These are phyloP conservation scores for Lasioglossum lativentre DNA, from an alignment of 2,888 invertebrate genomes.

Conservation along the genomic window DNA sequence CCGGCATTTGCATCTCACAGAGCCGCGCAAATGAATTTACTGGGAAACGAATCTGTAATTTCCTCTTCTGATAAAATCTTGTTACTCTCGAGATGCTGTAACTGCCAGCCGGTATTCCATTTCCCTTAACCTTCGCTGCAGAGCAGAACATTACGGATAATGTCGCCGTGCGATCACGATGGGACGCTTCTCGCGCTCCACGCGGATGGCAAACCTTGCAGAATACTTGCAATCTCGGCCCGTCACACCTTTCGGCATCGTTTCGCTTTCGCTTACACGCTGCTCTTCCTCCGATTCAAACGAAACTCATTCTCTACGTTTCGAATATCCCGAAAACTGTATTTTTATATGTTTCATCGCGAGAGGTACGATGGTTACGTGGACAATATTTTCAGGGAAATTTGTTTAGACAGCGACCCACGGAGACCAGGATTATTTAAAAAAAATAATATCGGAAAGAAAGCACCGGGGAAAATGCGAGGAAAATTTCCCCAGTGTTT, in stretches of 20 bases:
- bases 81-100: constrained; percentile 17
- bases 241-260: neutral
- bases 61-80: constrained; percentile 16
- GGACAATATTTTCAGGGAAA: neutral
- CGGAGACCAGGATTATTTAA: neutral
- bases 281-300: neutral
- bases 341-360: neutral
- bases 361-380: neutral
- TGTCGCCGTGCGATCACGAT: neutral
- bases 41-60: constrained; percentile 12
- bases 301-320: neutral
- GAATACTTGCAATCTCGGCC: neutral
- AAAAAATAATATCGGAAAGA: neutral
- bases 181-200: neutral
- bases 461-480: neutral
- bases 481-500: neutral
- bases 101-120: constrained; percentile 22
- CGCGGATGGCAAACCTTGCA: neutral
- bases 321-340: neutral
- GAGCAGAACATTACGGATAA: constrained; percentile 10
- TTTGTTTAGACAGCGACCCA: neutral
- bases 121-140: constrained; percentile 21
- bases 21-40: neutral
- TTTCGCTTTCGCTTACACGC: neutral
- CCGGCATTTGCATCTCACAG: neutral